Evolutionary conservation across 2,797 vertebrate genomes (phyloP).

Genomic region (Artibeus jamaicensis): DNA sequence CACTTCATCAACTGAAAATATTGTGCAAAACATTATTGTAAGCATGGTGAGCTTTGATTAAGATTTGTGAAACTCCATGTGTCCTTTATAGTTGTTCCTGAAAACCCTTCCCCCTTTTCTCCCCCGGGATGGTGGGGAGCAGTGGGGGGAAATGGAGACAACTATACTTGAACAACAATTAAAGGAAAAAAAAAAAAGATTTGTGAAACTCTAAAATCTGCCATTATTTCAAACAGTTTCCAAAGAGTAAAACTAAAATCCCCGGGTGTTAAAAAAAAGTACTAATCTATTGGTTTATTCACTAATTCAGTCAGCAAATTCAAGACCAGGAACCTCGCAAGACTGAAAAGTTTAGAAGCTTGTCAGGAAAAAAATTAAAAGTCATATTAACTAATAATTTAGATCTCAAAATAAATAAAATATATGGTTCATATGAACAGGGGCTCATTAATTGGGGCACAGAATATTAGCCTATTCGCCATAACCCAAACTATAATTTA

Average conservation of each 20-base stretch:
- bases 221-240: not conserved
- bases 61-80: not conserved
- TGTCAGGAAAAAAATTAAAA: constrained; percentile 19
- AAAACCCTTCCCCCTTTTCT: too few relatives aligned
- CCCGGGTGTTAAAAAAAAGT: not conserved
- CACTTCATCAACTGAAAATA: constrained; percentile 15
- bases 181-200: not conserved
- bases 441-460: not conserved
- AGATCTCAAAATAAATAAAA: constrained; percentile 17
- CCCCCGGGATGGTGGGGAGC: too few relatives aligned
- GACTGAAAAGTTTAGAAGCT: constrained; percentile 9
- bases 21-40: not conserved
- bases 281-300: not conserved
- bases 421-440: not conserved
- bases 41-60: constrained; percentile 23
- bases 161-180: too few relatives aligned
- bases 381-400: constrained; percentile 20
- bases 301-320: constrained; percentile 17
- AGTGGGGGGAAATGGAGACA: too few relatives aligned
- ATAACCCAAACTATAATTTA: not conserved
- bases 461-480: not conserved
- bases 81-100: too few relatives aligned
- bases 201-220: not conserved
- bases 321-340: not conserved
- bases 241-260: not conserved